Evolutionary conservation across 1,140 invertebrate species (phyloP).

Genomic region (Zaprionus vittiger): DNA sequence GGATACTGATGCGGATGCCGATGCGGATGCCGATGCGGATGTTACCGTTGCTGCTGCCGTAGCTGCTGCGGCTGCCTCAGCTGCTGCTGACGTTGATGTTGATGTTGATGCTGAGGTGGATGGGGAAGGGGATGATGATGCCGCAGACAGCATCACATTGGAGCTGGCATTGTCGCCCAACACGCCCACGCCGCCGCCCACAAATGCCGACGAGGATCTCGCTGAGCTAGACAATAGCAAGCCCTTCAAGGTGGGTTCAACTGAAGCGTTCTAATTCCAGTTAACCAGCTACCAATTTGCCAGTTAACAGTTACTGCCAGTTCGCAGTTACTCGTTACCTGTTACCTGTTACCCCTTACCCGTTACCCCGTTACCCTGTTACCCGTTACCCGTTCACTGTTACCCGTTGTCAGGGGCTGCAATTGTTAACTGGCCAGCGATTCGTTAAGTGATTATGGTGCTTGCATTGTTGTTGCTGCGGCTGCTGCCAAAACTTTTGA

Average conservation of each 20-base stretch:
- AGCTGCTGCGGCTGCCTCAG: neutral
- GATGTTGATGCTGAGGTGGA: constrained; percentile 53
- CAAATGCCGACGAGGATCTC: constrained; percentile 61
- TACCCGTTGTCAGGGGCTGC: constrained; percentile 3
- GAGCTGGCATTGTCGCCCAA: constrained; percentile 68
- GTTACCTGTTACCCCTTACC: too few relatives aligned
- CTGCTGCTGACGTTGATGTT: constrained; percentile 44
- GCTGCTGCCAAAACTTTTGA: constrained; percentile 35
- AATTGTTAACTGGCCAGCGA: constrained; percentile 46
- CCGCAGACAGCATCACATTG: constrained; percentile 70
- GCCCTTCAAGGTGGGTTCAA: constrained; percentile 68
- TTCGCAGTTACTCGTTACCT: neutral
- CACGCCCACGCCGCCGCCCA: constrained; percentile 70
- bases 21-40: constrained; percentile 17
- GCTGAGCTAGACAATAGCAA: constrained; percentile 72
- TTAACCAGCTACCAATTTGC: neutral
- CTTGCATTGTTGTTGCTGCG: constrained; percentile 37
- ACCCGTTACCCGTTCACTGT: neutral
- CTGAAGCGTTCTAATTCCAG: neutral
- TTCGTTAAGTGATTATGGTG: constrained; percentile 66
- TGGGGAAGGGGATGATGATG: constrained; percentile 64
- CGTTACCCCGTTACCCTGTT: neutral
- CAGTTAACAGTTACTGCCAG: neutral
- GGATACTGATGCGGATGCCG: constrained; percentile 59
- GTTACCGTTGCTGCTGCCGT: neutral